Evolutionary conservation across 2,797 vertebrate genomes (phyloP).

Genomic region (Coilia nasus): DNA sequence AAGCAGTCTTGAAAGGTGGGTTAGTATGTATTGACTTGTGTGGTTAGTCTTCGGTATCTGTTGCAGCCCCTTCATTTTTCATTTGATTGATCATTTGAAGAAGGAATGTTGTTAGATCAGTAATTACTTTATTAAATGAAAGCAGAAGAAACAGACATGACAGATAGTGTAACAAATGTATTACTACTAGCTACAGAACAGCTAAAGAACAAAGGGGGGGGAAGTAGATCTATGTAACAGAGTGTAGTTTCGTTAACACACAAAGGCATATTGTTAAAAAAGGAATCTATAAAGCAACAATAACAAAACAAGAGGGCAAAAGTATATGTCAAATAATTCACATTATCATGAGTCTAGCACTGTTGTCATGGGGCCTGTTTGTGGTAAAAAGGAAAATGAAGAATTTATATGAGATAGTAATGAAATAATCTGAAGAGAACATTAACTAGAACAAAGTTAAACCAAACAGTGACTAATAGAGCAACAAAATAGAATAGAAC

Average conservation of each 20-base stretch:
- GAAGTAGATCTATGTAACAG: too few relatives aligned
- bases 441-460: too few relatives aligned
- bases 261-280: too few relatives aligned
- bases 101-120: neutral
- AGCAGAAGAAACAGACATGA: neutral
- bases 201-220: neutral
- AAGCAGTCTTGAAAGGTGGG: neutral
- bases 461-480: neutral
- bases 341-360: too few relatives aligned
- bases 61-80: neutral
- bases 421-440: too few relatives aligned
- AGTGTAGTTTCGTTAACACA: too few relatives aligned
- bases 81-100: neutral
- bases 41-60: neutral
- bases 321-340: too few relatives aligned
- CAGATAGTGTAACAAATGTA: neutral
- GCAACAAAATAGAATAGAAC: neutral
- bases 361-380: too few relatives aligned
- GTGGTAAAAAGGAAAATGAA: too few relatives aligned
- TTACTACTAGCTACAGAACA: neutral
- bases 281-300: too few relatives aligned
- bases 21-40: neutral
- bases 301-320: neutral
- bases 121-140: neutral
- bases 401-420: too few relatives aligned